Evolutionary conservation across 1,140 invertebrate genomes (phyloP).

Genomic region (Brachionus manjavacas): DNA sequence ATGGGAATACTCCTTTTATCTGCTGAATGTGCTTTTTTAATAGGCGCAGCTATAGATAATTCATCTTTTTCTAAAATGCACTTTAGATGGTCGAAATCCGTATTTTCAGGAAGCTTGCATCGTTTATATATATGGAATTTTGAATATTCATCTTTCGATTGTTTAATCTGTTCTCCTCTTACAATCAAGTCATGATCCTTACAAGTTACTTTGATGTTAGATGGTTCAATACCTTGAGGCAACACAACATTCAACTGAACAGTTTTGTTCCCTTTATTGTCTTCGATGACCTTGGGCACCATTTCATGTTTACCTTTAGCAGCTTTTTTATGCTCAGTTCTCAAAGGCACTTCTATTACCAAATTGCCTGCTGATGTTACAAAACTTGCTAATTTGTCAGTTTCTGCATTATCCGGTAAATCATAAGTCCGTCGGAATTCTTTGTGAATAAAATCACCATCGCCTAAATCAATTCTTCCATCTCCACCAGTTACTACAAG

Average conservation of each 20-base stretch:
- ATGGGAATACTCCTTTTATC: constrained; percentile 1
- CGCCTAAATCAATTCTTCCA: neutral
- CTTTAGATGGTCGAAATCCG: constrained; percentile 5
- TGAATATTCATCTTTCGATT: constrained; percentile 14
- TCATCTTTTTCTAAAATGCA: constrained; percentile 8
- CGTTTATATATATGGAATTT: neutral
- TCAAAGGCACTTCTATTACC: constrained; percentile 31
- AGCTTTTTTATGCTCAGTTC: neutral
- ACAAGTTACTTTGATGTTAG: constrained; percentile 28
- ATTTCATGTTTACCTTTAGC: neutral
- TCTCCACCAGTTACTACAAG: neutral
- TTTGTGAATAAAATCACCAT: constrained; percentile 7
- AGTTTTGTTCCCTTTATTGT: constrained; percentile 16
- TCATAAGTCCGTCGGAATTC: constrained; percentile 33
- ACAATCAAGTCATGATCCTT: constrained; percentile 27
- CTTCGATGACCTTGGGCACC: neutral
- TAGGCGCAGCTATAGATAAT: neutral
- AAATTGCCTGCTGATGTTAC: constrained; percentile 1
- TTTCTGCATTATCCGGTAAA: neutral
- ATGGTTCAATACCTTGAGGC: constrained; percentile 7
- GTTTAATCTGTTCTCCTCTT: neutral
- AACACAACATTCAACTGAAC: neutral
- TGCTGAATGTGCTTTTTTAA: neutral
- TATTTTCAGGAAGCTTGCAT: constrained; percentile 25
- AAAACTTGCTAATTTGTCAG: constrained; percentile 26